Base-by-base conservation (phyloP, 2,113 vertebrate species). In the Daphoenositta chrysoptera region DNA sequence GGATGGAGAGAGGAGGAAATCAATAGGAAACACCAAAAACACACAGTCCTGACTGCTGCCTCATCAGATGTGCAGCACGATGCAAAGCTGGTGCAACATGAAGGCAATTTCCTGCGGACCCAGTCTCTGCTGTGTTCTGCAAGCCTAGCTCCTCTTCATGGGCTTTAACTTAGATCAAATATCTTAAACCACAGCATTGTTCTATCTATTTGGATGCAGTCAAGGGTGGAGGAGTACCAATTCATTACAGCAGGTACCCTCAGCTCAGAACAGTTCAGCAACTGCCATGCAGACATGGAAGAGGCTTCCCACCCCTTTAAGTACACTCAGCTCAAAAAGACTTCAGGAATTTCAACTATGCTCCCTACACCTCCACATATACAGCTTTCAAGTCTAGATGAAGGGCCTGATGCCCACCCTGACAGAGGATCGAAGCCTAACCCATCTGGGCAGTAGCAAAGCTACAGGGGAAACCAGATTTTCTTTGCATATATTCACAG, bases 1-100 rank as follows among this genome's bases (percentile, higher is more conserved):
- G 88, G 88, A 83, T 84, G 83, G 86, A 89, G 28, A 88, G 83
- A 89, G 56, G 77, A 93, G 94, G 90, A 93, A 96, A 95, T 96
- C 85, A 78, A 95, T 93, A 82, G 88, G 90, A 93, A 96, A 75
- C 90, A 87, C 83, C 83, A 79, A 90, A 94, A 93, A 18, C 87
- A 90, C 79, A 93, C 79, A 86, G 79, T 48, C 35, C 85, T 13
- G 60, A 63, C 79, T 64, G 85, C 86, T 83, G 93, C 51, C 77
- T 94, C 89, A 78, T 96, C 83, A 91, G 83, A 90, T 75, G 80
- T 33, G 80, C 80, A 68, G 79, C 26, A 37, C 0, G 35, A 77
- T 31, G 76, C 92, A 87, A 75, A 94, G 53, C 64, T 73, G 63
- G 61, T 58, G 90, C 4, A 9, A 95, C 76, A 64, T 3, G 56